Evolutionary conservation across 2,113 vertebrate species (phyloP), one percentile per base, ranked within the genome.

Genomic region (Phoenicopterus ruber): DNA sequence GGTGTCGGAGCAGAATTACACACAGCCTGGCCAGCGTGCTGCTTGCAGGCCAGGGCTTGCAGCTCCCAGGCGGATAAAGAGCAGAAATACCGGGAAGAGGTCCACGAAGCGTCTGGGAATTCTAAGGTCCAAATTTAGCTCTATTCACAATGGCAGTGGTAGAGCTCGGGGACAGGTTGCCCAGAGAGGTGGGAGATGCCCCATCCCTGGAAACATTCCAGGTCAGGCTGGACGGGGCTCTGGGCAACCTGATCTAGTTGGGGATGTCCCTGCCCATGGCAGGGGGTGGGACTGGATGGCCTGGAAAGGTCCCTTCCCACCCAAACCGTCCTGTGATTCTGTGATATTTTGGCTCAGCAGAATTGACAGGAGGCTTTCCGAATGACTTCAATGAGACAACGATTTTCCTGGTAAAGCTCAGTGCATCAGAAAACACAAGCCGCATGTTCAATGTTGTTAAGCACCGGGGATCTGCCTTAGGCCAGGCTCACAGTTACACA

Each of bases 1-100:
- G 65, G 0, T 13, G 9, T 2, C 4, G 1, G 31, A 52, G 72
- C 67, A 54, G 50, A 42, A 14, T 14, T 4, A 13, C 0, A 2
- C 13, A 5, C 29, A 3, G 49, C 13, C 6, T 3, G 28, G 36
- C 29, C 34, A 72, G 28, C 44, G 2, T 5, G 16, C 58, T 46
- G 82, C 67, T 24, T 1, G 0, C 31, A 24, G 57, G 47, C 5
- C 82, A 26, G 42, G 0, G 0, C 47, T 42, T 19, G 69, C 63
- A 42, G 61, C 40, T 47, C 46, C 79, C 34, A 11, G 19, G 2
- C 1, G 26, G 24, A 34, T 13, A 5, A 10, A 20, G 36, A 13
- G 28, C 46, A 36, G 24, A 5, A 36, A 5, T 22, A 15, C 6
- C 0, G 3, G 65, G 32, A 14, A 77, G 13, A 84, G 25, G 17